phyloP scores from a whole-genome alignment of 2,113 vertebrate genomes.

The Clupea harengus region DNA sequence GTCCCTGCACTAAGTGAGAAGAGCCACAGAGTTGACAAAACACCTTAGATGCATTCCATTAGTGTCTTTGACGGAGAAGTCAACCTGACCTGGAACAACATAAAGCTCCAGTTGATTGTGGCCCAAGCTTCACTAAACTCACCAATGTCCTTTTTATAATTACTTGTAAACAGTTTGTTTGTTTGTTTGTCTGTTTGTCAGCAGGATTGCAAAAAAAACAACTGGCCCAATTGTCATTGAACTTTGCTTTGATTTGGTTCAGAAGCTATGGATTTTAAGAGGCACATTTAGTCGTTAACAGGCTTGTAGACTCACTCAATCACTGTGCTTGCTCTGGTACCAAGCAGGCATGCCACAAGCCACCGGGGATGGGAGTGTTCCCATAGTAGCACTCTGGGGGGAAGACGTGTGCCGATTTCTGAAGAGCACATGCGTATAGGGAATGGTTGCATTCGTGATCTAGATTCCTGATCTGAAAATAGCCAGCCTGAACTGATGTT shows the following conservation, averaged over 20 bases:
- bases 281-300: too few species aligned
- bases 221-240: neutral
- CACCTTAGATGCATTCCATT: neutral
- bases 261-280: too few species aligned
- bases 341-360: too few species aligned
- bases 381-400: too few species aligned
- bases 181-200: neutral
- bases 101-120: neutral
- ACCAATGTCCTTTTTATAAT: neutral
- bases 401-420: too few species aligned
- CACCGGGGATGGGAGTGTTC: too few species aligned
- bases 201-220: neutral
- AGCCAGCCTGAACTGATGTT: too few species aligned
- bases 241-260: neutral
- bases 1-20: neutral
- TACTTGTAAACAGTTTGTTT: neutral
- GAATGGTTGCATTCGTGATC: too few species aligned
- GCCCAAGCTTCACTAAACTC: neutral
- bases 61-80: neutral
- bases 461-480: too few species aligned
- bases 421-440: too few species aligned
- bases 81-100: neutral
- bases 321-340: too few species aligned
- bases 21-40: neutral
- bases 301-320: too few species aligned